Percentiles rank a stretch among this genome's conserved stretches.
phyloP scores from a whole-genome alignment of 2,797 vertebrate species.

The Microctenopoma lineatum region DNA sequence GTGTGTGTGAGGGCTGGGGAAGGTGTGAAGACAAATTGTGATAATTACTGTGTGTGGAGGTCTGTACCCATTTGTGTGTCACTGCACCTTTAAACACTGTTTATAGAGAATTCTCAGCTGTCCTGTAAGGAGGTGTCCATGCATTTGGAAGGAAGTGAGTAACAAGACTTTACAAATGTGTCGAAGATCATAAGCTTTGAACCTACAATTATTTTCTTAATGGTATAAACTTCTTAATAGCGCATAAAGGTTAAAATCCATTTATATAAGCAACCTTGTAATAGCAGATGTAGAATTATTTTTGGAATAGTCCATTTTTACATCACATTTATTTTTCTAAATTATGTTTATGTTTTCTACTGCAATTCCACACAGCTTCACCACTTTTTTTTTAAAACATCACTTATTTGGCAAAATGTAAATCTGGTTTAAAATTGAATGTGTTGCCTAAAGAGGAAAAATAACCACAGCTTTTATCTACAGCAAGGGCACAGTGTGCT shows the following conservation, averaged over 20 bases:
- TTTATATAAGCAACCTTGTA: not conserved
- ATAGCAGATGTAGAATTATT: not conserved
- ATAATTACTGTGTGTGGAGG: conserved; percentile 66
- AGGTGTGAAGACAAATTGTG: conserved; percentile 64
- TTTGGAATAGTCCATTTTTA: not conserved
- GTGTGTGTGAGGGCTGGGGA: conserved; percentile 49
- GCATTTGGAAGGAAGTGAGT: conserved; percentile 12
- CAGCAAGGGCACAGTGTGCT: not conserved
- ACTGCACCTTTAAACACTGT: conserved; percentile 58
- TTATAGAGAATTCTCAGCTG: conserved; percentile 64
- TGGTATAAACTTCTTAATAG: not conserved
- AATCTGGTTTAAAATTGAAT: not conserved
- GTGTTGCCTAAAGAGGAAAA: not conserved
- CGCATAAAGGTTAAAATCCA: not conserved
- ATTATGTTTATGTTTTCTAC: not conserved
- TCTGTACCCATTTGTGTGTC: conserved; percentile 59
- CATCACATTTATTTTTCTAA: not conserved
- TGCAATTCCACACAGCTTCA: not conserved
- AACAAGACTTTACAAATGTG: not conserved
- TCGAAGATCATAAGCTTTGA: conserved; percentile 1
- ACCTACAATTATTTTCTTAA: not conserved
- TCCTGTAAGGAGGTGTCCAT: conserved; percentile 7
- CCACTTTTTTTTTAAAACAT: not conserved
- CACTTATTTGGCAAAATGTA: not conserved
- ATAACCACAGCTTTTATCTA: not conserved